phyloP scores from a whole-genome alignment of 2,797 vertebrate genomes.

The Hirundo rustica region DNA sequence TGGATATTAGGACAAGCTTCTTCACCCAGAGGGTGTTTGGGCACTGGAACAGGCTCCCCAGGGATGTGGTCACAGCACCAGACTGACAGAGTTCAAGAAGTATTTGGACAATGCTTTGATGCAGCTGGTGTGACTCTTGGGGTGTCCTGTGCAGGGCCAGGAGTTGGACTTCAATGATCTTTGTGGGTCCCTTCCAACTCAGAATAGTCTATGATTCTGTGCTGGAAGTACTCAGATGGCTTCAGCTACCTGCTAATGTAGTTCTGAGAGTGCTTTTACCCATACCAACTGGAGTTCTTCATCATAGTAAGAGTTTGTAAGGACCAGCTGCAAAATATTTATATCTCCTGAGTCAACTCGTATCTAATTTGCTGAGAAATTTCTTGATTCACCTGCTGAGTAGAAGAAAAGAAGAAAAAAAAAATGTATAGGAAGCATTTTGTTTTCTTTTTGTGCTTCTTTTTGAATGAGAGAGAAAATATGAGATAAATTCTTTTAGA shows the following conservation, averaged over 20 bases:
- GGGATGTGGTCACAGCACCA: background rate
- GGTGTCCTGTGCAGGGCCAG: background rate
- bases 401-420: background rate
- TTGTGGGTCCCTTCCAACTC: background rate
- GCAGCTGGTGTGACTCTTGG: background rate
- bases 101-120: fast-evolving
- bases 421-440: background rate
- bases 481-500: background rate
- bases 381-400: background rate
- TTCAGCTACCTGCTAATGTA: background rate
- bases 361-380: background rate
- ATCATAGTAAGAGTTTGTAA: background rate
- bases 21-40: fast-evolving
- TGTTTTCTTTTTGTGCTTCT: background rate
- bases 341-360: background rate
- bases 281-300: background rate
- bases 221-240: background rate
- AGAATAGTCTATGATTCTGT: background rate
- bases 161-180: fast-evolving
- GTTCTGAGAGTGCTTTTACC: background rate
- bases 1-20: background rate
- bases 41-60: background rate
- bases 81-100: background rate
- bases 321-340: background rate
- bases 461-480: background rate